Percentiles rank a stretch among this genome's conserved stretches.
Evolutionary conservation across 2,797 vertebrate genomes (phyloP).

Genomic region (Notamacropus eugenii): DNA sequence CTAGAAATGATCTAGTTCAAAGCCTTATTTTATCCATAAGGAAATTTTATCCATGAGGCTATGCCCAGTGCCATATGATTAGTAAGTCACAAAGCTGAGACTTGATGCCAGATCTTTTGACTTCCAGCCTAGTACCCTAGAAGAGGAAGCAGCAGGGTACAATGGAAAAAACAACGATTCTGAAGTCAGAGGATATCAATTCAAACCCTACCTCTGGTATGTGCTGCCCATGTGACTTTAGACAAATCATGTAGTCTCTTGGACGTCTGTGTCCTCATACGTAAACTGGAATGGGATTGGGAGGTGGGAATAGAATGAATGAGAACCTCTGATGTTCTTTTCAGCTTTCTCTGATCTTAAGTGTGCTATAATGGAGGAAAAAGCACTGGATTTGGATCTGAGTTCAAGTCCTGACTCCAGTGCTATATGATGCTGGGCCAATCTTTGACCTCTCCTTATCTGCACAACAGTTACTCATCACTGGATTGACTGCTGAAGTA

Average conservation of each 20-base stretch:
- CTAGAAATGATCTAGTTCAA: neutral
- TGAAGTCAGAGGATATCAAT: neutral
- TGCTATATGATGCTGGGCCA: neutral
- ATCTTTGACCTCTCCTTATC: conserved; percentile 1
- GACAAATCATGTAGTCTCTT: neutral
- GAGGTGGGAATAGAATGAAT: neutral
- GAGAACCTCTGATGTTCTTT: neutral
- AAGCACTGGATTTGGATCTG: neutral
- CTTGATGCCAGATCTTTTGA: neutral
- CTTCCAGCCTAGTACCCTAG: neutral
- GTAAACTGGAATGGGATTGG: neutral
- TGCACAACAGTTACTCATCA: neutral
- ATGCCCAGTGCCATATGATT: neutral
- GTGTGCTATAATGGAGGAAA: neutral
- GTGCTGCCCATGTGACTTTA: neutral
- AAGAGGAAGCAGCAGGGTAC: neutral
- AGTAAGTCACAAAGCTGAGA: neutral
- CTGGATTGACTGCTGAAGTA: neutral
- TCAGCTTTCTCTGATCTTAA: neutral
- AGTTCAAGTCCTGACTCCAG: neutral
- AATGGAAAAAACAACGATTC: neutral
- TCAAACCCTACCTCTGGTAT: neutral
- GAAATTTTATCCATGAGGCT: neutral
- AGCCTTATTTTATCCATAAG: neutral
- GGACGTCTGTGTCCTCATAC: neutral